A percentile compares a stretch with the other conserved stretches of the same genome.
phyloP scores from a whole-genome alignment of 2,113 vertebrate genomes.

The Glareola pratincola region DNA sequence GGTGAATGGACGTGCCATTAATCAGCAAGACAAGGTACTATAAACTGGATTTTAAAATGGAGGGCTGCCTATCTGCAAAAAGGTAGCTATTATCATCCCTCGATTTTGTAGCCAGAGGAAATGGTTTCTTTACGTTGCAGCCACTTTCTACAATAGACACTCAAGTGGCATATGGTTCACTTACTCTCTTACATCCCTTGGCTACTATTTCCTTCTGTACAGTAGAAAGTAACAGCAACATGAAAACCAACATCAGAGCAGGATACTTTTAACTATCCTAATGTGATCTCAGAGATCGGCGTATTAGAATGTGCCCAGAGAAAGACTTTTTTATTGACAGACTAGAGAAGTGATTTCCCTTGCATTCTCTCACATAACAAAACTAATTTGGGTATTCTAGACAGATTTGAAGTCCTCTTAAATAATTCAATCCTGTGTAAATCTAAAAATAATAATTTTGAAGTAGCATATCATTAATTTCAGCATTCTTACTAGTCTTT shows the following conservation, averaged over 20 bases:
- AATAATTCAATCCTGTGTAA: not conserved
- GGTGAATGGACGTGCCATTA: not conserved
- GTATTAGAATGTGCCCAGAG: not conserved
- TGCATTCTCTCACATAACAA: not conserved
- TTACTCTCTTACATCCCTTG: not conserved
- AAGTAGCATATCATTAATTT: not conserved
- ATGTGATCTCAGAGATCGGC: not conserved
- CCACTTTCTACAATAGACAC: not conserved
- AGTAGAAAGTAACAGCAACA: not conserved
- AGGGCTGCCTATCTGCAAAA: not conserved
- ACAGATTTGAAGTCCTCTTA: not conserved
- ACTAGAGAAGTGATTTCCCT: not conserved
- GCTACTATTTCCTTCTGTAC: not conserved
- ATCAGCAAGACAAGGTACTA: not conserved
- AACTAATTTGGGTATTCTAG: not conserved
- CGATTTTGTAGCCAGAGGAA: not conserved
- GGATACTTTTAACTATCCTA: not conserved
- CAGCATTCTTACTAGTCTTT: not conserved
- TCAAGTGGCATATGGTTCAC: not conserved
- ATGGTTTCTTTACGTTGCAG: fast-evolving
- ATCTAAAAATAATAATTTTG: not conserved
- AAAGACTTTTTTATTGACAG: not conserved
- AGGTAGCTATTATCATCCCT: not conserved
- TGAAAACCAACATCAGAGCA: not conserved
- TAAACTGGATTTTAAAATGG: not conserved